Evolutionary conservation across 2,113 vertebrate genomes (phyloP).

Genomic region (Pithys albifrons): DNA sequence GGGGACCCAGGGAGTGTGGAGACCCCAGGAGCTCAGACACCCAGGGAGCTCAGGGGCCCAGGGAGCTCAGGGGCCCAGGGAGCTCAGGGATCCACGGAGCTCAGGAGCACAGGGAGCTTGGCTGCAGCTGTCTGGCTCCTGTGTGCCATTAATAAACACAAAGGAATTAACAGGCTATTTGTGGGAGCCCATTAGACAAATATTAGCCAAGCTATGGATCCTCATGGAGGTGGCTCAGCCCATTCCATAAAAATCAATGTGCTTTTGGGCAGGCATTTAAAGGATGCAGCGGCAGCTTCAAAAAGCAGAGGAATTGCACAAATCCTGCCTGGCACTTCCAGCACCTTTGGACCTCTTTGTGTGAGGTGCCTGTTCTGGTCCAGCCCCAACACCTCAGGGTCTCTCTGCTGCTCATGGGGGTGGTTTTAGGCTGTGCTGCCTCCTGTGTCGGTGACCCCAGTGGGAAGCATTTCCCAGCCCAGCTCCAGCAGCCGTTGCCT

Average conservation of each 20-base stretch:
- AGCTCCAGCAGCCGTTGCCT: rapidly evolving
- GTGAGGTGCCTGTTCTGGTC: neutral
- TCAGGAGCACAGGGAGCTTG: neutral
- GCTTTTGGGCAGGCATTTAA: rapidly evolving
- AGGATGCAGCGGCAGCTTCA: neutral
- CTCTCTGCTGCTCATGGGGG: rapidly evolving
- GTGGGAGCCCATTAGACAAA: neutral
- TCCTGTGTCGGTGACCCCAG: rapidly evolving
- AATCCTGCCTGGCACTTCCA: neutral
- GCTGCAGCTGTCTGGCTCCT: neutral
- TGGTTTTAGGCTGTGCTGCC: rapidly evolving
- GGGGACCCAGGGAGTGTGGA: neutral
- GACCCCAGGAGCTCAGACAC: neutral
- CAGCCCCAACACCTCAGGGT: rapidly evolving
- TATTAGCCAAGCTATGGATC: neutral
- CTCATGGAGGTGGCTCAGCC: neutral
- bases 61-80: neutral
- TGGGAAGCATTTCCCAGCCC: neutral
- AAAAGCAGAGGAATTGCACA: neutral
- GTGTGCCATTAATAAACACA: neutral
- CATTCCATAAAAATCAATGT: neutral
- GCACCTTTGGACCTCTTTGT: neutral
- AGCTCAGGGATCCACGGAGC: neutral
- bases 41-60: no score
- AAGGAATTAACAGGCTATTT: neutral